phyloP scores from a whole-genome alignment of 2,888 invertebrate genomes.

The Athripsodes cinereus region DNA sequence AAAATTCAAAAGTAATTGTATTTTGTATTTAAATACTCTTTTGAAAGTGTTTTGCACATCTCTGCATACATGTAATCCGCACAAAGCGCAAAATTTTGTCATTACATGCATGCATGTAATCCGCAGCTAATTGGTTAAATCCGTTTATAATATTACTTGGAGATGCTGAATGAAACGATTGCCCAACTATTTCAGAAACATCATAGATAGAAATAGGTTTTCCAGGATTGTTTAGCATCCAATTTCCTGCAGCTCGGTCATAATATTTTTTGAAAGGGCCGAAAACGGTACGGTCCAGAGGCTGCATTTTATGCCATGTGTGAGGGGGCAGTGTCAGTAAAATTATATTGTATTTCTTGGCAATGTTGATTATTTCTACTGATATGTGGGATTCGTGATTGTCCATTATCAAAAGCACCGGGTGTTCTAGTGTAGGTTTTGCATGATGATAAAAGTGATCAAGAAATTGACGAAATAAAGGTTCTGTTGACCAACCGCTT shows the following conservation, averaged over 20 bases:
- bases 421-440: neutral
- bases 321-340: constrained; percentile 7
- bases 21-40: no score
- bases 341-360: neutral
- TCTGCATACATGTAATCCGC: no score
- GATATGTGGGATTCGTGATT: constrained; percentile 4
- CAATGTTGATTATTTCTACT: neutral
- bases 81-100: no score
- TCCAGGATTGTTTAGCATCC: neutral
- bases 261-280: neutral
- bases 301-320: neutral
- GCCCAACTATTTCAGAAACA: neutral
- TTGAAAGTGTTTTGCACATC: no score
- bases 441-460: neutral
- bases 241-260: neutral
- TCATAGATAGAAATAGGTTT: neutral
- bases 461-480: neutral
- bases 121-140: no score
- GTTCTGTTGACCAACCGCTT: constrained; percentile 1
- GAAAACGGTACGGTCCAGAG: constrained; percentile 1
- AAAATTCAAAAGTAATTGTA: no score
- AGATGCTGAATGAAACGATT: neutral
- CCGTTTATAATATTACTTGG: constrained; percentile 1
- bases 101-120: no score
- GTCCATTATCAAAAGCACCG: neutral